Percentiles rank a stretch among this genome's conserved stretches.
Conservation (phyloP, 2,113 vertebrate species). For the Girardinichthys multiradiatus region DNA sequence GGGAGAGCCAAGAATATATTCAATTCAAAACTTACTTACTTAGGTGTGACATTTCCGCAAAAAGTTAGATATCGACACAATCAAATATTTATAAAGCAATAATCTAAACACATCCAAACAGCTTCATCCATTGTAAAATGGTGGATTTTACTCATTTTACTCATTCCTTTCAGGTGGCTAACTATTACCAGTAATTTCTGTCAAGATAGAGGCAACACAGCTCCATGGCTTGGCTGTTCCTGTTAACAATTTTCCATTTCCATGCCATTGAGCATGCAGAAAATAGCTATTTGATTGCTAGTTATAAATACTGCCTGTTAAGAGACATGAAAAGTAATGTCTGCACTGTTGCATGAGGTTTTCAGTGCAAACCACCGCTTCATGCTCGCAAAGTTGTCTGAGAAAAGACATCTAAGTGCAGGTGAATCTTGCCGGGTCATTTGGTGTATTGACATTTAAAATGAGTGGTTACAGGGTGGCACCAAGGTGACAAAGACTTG, state of each 20-base stretch:
- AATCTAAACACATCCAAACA: not conserved
- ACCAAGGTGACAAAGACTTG: not conserved
- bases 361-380: constrained; percentile 4
- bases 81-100: too few species aligned
- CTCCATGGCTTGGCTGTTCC: not conserved
- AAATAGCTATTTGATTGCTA: constrained; percentile 18
- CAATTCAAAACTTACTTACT: too few species aligned
- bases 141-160: not conserved
- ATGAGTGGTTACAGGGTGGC: constrained; percentile 2
- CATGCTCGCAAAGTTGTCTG: not conserved
- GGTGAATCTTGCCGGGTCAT: not conserved
- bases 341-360: not conserved
- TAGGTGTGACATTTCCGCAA: too few species aligned
- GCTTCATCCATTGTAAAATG: not conserved
- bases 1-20: too few species aligned
- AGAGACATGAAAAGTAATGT: constrained; percentile 10
- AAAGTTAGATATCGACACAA: too few species aligned
- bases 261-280: constrained; percentile 3
- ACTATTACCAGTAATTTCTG: not conserved
- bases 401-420: not conserved
- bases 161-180: not conserved
- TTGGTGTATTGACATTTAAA: constrained; percentile 6
- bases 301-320: constrained; percentile 12
- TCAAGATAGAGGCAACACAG: not conserved
- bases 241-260: constrained; percentile 8